phyloP scores from a whole-genome alignment of 2,113 vertebrate genomes.

The Etheostoma cragini region DNA sequence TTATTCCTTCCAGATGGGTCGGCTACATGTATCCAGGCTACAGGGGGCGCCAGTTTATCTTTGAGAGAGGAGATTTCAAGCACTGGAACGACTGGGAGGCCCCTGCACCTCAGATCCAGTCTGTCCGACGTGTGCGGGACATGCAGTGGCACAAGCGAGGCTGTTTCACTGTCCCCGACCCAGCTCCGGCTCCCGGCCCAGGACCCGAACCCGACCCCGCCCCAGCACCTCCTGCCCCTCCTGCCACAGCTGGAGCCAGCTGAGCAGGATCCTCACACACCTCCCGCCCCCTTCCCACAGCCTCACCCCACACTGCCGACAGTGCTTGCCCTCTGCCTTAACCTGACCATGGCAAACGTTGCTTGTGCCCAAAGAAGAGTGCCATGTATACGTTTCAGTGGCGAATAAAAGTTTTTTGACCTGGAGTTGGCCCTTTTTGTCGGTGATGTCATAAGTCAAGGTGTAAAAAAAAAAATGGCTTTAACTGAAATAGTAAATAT shows the following conservation, averaged over 20 bases:
- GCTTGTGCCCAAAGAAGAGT: constrained; percentile 66
- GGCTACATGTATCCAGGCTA: constrained; percentile 94
- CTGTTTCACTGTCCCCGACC: constrained; percentile 76
- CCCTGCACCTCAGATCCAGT: constrained; percentile 90
- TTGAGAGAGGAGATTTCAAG: constrained; percentile 91
- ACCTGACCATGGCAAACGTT: constrained; percentile 59
- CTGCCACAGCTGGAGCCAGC: constrained; percentile 83
- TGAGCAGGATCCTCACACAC: constrained; percentile 75
- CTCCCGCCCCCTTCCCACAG: constrained; percentile 73
- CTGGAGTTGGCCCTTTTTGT: constrained; percentile 41
- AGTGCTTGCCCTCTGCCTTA: constrained; percentile 46
- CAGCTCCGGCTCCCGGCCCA: constrained; percentile 57
- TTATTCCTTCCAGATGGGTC: constrained; percentile 87
- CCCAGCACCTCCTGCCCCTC: constrained; percentile 79
- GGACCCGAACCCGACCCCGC: constrained; percentile 60
- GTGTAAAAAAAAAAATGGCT: constrained; percentile 4
- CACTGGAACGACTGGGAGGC: constrained; percentile 97
- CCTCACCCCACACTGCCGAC: constrained; percentile 29
- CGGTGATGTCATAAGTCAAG: constrained; percentile 50
- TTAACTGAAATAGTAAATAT: constrained; percentile 18
- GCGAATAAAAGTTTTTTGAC: constrained; percentile 77
- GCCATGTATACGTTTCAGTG: constrained; percentile 73
- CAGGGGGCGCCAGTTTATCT: constrained; percentile 91
- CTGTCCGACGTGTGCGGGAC: constrained; percentile 90
- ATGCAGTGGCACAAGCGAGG: constrained; percentile 94